phyloP scores from a whole-genome alignment of 1,140 invertebrate species.

The Lucilia sericata region DNA sequence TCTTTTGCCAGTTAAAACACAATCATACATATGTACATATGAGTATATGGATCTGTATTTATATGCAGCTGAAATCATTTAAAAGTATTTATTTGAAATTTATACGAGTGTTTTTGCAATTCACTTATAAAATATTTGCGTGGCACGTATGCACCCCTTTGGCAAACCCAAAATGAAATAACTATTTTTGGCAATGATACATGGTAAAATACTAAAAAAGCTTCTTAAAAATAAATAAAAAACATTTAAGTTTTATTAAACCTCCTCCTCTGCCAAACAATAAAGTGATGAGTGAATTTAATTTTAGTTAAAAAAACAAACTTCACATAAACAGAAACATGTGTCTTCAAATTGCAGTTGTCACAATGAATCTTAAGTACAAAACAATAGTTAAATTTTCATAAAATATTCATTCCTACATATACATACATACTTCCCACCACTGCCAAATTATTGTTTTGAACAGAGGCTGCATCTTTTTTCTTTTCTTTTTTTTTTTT shows the following conservation, averaged over 20 bases:
- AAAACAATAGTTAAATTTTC: slow-evolving; percentile 25
- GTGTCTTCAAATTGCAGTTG: slow-evolving; percentile 37
- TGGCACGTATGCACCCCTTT: slow-evolving; percentile 35
- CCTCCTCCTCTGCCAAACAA: neutral
- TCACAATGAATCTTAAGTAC: neutral
- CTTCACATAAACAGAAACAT: slow-evolving; percentile 2
- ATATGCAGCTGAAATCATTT: no score
- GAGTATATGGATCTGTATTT: no score
- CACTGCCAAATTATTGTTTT: neutral
- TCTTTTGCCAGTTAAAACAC: neutral
- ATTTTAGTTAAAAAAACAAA: neutral
- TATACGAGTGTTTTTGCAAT: slow-evolving; percentile 14
- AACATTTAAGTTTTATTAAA: neutral
- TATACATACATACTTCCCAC: slow-evolving; percentile 15
- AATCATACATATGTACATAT: neutral
- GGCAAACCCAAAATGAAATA: slow-evolving; percentile 23
- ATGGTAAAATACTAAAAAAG: neutral
- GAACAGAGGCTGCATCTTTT: slow-evolving; percentile 22
- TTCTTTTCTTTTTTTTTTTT: neutral
- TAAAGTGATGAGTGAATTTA: slow-evolving; percentile 12
- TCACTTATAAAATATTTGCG: slow-evolving; percentile 33
- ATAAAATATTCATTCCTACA: slow-evolving; percentile 33
- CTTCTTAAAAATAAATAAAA: neutral
- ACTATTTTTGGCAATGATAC: slow-evolving; percentile 39
- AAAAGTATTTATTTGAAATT: no score